Evolutionary conservation across 2,113 vertebrate genomes (phyloP).

Genomic region (Benitochromis conjunctus): DNA sequence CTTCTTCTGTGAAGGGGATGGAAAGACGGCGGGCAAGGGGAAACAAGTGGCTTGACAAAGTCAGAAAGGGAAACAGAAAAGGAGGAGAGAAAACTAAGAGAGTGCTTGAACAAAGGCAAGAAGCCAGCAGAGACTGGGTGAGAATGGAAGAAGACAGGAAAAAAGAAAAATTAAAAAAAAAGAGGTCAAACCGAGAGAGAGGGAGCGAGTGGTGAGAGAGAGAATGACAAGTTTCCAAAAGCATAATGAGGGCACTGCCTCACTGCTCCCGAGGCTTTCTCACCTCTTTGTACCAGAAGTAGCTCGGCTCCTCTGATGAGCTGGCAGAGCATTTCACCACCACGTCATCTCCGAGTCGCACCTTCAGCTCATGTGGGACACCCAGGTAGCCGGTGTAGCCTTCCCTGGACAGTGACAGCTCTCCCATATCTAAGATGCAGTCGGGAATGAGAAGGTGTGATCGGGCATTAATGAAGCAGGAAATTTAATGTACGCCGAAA

Average conservation of each 20-base stretch:
- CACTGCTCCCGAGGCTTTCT: neutral
- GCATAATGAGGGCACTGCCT: neutral
- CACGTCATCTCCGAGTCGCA: slow-evolving; percentile 61
- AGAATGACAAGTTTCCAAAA: slow-evolving; percentile 14
- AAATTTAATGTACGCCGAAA: neutral
- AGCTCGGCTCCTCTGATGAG: slow-evolving; percentile 63
- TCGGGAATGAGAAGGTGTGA: neutral
- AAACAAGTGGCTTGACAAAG: neutral
- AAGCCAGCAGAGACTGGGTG: neutral
- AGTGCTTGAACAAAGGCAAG: slow-evolving; percentile 12
- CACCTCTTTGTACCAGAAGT: slow-evolving; percentile 73
- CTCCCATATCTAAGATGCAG: slow-evolving; percentile 55
- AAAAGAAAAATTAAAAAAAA: neutral
- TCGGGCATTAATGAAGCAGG: slow-evolving; percentile 10
- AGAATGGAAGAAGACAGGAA: neutral
- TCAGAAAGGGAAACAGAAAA: neutral
- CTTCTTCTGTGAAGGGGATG: slow-evolving; percentile 13
- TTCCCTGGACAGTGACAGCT: slow-evolving; percentile 22
- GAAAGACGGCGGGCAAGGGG: neutral
- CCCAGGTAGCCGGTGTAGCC: slow-evolving; percentile 50
- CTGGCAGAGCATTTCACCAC: slow-evolving; percentile 64
- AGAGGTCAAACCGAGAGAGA: neutral
- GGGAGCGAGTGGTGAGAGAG: neutral
- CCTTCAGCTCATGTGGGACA: slow-evolving; percentile 45
- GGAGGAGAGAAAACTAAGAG: neutral